phyloP scores from a whole-genome alignment of 2,888 invertebrate species.

The Drosophila borealis region DNA sequence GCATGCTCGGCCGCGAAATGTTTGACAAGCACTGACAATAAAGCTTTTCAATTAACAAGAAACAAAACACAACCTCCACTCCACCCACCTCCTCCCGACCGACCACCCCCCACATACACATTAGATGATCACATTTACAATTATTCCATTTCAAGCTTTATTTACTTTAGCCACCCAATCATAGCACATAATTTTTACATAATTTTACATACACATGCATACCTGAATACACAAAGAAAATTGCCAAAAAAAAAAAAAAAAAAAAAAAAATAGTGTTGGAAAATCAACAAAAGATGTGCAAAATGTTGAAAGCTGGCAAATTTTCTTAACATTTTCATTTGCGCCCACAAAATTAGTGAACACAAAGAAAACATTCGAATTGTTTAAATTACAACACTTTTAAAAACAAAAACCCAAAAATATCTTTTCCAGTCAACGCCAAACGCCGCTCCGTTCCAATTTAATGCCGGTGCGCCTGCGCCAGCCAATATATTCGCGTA shows the following conservation, averaged over 20 bases:
- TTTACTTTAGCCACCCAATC: background rate
- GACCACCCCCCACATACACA: background rate
- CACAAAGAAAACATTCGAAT: constrained; percentile 7
- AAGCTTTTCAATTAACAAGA: background rate
- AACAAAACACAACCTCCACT: background rate
- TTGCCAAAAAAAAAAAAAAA: background rate
- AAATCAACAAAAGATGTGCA: constrained; percentile 26
- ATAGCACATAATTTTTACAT: background rate
- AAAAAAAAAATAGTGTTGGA: constrained; percentile 7
- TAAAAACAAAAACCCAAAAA: constrained; percentile 58
- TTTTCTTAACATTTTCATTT: constrained; percentile 14
- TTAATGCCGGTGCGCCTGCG: constrained; percentile 82
- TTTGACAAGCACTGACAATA: background rate
- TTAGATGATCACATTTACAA: background rate
- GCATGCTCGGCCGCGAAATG: background rate
- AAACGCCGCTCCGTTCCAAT: constrained; percentile 84
- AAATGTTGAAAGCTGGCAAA: constrained; percentile 9
- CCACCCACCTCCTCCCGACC: background rate
- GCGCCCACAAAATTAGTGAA: constrained; percentile 17
- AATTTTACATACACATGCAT: background rate
- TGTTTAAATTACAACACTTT: constrained; percentile 25
- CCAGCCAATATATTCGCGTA: constrained; percentile 85
- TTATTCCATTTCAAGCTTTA: background rate
- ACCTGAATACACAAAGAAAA: background rate
- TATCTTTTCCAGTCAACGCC: constrained; percentile 83